Evolutionary conservation across 2,113 vertebrate genomes (phyloP).

Genomic region (Eudyptes chrysolophus): DNA sequence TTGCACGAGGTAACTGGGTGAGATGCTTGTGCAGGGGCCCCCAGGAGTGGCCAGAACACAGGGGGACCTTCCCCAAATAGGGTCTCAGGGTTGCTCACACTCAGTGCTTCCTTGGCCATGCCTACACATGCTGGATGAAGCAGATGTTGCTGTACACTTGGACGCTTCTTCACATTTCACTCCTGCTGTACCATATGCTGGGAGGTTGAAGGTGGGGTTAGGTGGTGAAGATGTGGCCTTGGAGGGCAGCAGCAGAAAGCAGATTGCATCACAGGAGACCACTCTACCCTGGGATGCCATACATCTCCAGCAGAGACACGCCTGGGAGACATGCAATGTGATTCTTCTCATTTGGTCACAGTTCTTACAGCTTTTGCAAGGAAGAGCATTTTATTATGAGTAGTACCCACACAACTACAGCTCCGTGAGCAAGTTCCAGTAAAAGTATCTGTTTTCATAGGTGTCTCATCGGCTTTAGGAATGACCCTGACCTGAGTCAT

Average conservation of each 20-base stretch:
- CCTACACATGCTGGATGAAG: not conserved
- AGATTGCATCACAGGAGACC: not conserved
- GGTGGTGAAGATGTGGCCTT: not conserved
- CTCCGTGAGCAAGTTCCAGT: not conserved
- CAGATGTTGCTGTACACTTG: not conserved
- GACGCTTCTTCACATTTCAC: not conserved
- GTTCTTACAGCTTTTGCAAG: not conserved
- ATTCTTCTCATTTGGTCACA: not conserved
- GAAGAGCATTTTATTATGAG: not conserved
- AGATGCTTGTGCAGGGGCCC: not conserved
- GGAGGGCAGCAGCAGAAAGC: not conserved
- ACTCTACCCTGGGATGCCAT: not conserved
- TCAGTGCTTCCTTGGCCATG: not conserved
- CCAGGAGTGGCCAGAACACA: rapidly evolving
- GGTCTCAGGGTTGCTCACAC: not conserved
- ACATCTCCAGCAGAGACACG: not conserved
- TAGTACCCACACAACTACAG: not conserved
- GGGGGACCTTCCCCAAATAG: not conserved
- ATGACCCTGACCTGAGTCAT: not conserved
- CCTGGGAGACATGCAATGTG: not conserved
- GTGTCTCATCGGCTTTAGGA: not conserved
- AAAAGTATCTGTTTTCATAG: not conserved
- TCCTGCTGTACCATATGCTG: rapidly evolving
- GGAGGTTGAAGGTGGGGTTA: rapidly evolving
- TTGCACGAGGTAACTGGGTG: conserved; percentile 86